phyloP scores from a whole-genome alignment of 2,797 vertebrate genomes.

The Chiloscyllium punctatum region DNA sequence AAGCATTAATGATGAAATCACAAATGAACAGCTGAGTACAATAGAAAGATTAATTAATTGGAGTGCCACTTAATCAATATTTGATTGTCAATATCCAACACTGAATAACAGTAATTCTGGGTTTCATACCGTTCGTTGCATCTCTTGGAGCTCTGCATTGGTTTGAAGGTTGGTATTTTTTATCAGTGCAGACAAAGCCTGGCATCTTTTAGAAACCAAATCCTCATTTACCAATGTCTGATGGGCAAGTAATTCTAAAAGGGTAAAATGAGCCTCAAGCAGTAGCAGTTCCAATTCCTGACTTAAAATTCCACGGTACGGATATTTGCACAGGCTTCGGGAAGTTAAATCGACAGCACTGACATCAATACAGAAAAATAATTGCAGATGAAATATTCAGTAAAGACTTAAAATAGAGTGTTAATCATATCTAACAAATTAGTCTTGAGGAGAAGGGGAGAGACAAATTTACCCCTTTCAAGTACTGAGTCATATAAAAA shows the following conservation, averaged over 20 bases:
- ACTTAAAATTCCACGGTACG: constrained; percentile 48
- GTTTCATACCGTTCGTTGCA: constrained; percentile 51
- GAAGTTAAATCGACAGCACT: constrained; percentile 54
- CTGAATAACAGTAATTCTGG: neutral
- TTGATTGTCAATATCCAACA: neutral
- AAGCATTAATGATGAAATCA: neutral
- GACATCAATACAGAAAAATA: constrained; percentile 30
- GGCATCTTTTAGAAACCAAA: constrained; percentile 51
- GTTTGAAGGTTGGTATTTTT: constrained; percentile 49
- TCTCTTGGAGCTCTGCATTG: constrained; percentile 51
- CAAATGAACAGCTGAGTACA: neutral
- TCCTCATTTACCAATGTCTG: constrained; percentile 44
- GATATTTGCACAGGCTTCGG: constrained; percentile 56
- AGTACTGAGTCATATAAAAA: neutral
- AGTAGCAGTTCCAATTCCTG: constrained; percentile 61
- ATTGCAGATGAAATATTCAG: neutral
- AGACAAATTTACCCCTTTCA: neutral
- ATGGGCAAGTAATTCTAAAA: constrained; percentile 56
- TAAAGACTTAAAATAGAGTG: neutral
- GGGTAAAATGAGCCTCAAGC: constrained; percentile 56
- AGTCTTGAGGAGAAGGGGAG: neutral
- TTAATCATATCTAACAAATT: neutral
- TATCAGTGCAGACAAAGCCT: constrained; percentile 47
- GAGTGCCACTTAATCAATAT: neutral
- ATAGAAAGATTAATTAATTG: neutral